Evolutionary conservation across 2,113 vertebrate genomes (phyloP), one percentile per base, ranked within the genome.

Genomic region (Pedetes capensis): DNA sequence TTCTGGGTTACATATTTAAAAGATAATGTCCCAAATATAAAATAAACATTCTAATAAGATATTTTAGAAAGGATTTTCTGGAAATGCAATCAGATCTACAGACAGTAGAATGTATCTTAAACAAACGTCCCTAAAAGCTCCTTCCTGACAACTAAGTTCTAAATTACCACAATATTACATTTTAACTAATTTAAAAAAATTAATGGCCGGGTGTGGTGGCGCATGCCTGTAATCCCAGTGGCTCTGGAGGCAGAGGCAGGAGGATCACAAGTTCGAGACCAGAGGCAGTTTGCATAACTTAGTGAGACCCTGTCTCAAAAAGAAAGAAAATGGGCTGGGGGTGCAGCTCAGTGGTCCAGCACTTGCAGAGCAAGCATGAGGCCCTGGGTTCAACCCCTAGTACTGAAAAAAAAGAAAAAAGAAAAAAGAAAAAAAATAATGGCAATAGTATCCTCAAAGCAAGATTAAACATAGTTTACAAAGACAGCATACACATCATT

Each of bases 1-100:
- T 95, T 85, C 74, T 95, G 44, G 17, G 64, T 53, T 89, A 78
- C 13, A 59, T 84, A 80, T 91, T 68, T 89, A 96, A 74, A 91
- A 37, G 39, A 91, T 20, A 92, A n/a, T 94, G 47, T 25, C 44
- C 42, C 42, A 68, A 95, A 78, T 84, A 75, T 27, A 53, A 92
- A 87, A 80, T 55, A 61, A 87, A 75, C 23, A 87, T 53, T 86
- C 27, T 87, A 92, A 84, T 69, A 86, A 59, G 18, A 34, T 85
- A 89, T 93, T 74, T 89, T 32, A 72, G 72, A 61, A 86, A 53
- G 39, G 29, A 66, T 69, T 68, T 81, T 5, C 37, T 88, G 34
- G 29, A 90, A 96, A 88, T 76, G 37, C 53, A 92, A 39, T 89
- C 47, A 71, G 18, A 96, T 87, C 80, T 78, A 84, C 23, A 90